Evolutionary conservation across 2,888 invertebrate species (phyloP), one percentile per base, ranked within the genome.

Genomic region (Melanotus villosus): DNA sequence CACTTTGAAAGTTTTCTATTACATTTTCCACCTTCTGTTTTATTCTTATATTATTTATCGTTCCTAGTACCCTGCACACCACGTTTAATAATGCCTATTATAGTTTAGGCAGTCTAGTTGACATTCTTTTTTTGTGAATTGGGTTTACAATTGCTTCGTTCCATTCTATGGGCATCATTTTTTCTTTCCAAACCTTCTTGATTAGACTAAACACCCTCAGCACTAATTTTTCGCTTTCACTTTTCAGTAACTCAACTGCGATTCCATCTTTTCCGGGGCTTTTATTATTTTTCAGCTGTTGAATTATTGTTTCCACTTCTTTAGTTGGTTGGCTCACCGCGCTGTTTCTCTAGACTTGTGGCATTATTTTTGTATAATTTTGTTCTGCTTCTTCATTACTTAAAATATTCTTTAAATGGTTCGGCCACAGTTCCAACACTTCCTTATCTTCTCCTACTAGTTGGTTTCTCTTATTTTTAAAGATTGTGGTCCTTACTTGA

Each of bases 201-300:
- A 43, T 43, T 43, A 43, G 19, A 14, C 14, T 16, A 43, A 16
- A 43, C 43, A 43, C 43, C 19, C 18, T 4, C 19, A 14, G 19
- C 43, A 43, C 43, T 43, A 43, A 43, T 43, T 19, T 43, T 43
- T 16, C n/a, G 43, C 19, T 43, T 16, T 16, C 43, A 16, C 43
- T 16, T 43, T 43, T 43, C 10, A 18, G 19, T 43, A 43, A n/a
- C 36, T 36, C 36, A n/a, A n/a, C 36, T 36, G 36, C 36, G 2
- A 43, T 43, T 43, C 43, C n/a, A 43, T 43, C 43, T 43, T 43
- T 38, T 14, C 43, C 43, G n/a, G 43, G 43, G 19, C 43, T 43
- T 16, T 16, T 43, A 43, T 19, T 43, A 16, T 43, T 19, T 43
- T 43, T 43, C 43, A 19, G 43, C 19, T 6, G 43, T 43, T 10